These are phyloP conservation scores for Cydia splendana DNA, from an alignment of 1,140 invertebrate species.

Conservation along the genomic window DNA sequence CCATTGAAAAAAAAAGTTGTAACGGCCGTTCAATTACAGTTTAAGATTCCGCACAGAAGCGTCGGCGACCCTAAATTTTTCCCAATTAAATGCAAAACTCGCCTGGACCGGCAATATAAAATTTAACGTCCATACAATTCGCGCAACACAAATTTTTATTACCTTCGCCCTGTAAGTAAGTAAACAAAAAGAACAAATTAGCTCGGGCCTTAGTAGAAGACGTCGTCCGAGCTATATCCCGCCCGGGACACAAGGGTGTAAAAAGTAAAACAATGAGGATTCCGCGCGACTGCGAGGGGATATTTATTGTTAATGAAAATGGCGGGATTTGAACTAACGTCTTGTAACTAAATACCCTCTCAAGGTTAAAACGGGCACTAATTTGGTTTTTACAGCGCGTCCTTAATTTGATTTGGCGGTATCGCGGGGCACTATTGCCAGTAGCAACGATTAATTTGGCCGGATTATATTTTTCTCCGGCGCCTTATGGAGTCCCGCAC, in stretches of 20 bases:
- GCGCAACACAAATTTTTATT: slow-evolving; percentile 80
- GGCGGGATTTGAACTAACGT: slow-evolving; percentile 81
- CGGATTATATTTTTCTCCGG: slow-evolving; percentile 80
- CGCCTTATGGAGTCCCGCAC: slow-evolving; percentile 56
- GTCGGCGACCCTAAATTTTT: slow-evolving; percentile 76
- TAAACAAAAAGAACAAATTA: slow-evolving; percentile 79
- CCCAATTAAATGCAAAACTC: slow-evolving; percentile 78
- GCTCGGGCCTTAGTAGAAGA: slow-evolving; percentile 59
- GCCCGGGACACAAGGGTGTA: slow-evolving; percentile 77
- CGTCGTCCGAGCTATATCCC: slow-evolving; percentile 61
- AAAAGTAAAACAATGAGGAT: slow-evolving; percentile 80
- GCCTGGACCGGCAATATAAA: slow-evolving; percentile 70
- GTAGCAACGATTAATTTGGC: slow-evolving; percentile 79
- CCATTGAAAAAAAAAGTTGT: slow-evolving; percentile 74
- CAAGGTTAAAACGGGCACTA: slow-evolving; percentile 80
- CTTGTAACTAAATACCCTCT: slow-evolving; percentile 80
- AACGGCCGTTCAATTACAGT: slow-evolving; percentile 75
- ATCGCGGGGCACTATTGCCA: slow-evolving; percentile 76
- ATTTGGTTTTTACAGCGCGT: slow-evolving; percentile 81
- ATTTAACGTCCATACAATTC: slow-evolving; percentile 78
- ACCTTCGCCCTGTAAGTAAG: slow-evolving; percentile 70
- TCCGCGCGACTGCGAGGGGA: slow-evolving; percentile 71
- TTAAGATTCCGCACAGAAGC: slow-evolving; percentile 77
- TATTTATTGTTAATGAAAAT: slow-evolving; percentile 82
- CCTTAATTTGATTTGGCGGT: slow-evolving; percentile 81